Conservation (phyloP, 1,140 invertebrate species). For the Eriosoma lanigerum region DNA sequence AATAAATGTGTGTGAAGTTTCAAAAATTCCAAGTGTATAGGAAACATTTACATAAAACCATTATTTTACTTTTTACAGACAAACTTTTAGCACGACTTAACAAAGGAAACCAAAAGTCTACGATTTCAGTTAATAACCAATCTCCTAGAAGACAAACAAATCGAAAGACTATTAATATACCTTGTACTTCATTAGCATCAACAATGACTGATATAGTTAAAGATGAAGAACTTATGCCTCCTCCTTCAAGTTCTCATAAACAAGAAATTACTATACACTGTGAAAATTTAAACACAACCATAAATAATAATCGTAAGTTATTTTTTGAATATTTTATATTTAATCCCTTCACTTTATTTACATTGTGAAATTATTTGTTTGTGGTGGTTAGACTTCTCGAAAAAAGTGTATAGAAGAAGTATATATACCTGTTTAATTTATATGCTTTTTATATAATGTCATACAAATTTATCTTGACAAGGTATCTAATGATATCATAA, state of each 20-base stretch:
- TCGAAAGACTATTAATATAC: constrained; percentile 24
- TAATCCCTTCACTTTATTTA: no score
- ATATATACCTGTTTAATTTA: no score
- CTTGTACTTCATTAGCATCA: background rate
- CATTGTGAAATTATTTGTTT: no score
- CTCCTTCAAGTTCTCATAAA: background rate
- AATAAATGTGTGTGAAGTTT: no score
- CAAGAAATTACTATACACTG: constrained; percentile 8
- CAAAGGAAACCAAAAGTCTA: constrained; percentile 34
- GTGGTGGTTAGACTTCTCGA: no score
- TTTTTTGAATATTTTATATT: background rate
- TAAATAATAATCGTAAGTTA: constrained; percentile 14
- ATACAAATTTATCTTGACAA: no score
- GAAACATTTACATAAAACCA: background rate
- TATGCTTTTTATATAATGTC: no score
- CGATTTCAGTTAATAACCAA: background rate
- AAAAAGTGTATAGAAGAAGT: no score
- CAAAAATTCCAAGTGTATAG: no score
- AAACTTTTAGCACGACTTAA: constrained; percentile 15
- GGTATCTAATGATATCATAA: no score
- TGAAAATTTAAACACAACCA: constrained; percentile 19
- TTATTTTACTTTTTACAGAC: constrained; percentile 6
- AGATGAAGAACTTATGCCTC: constrained; percentile 50
- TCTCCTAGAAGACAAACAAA: background rate
- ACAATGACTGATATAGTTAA: background rate